These are phyloP conservation scores for Vannuccia rotundouncinata DNA, from an alignment of 2,888 invertebrate genomes.

Conservation along the genomic window DNA sequence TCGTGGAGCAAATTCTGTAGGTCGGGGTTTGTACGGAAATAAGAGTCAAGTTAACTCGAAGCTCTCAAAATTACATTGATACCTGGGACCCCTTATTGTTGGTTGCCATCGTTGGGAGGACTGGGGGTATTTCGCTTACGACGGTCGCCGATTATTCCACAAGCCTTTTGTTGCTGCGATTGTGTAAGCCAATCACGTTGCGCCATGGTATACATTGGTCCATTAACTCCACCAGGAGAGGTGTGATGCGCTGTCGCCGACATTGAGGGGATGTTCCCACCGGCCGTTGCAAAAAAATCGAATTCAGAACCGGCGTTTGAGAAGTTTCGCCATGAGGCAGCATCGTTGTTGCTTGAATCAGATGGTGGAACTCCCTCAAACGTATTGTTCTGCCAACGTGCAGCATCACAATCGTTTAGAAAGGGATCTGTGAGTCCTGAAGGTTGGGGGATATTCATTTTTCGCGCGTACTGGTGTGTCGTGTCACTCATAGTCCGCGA, in stretches of 20 bases:
- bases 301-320: slow-evolving; percentile 6
- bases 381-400: neutral
- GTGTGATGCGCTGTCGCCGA: neutral
- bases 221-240: neutral
- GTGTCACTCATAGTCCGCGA: slow-evolving; percentile 15
- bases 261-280: neutral
- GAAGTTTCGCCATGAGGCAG: neutral
- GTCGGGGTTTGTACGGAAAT: neutral
- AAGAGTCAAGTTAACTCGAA: neutral
- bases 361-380: neutral
- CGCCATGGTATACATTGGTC: neutral
- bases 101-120: neutral
- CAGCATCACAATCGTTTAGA: neutral
- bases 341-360: neutral
- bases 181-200: neutral
- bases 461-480: neutral
- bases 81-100: neutral
- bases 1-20: neutral
- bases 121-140: slow-evolving; percentile 16
- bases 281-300: slow-evolving; percentile 1
- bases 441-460: neutral
- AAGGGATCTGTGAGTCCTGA: neutral
- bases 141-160: slow-evolving; percentile 24
- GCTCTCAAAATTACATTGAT: neutral
- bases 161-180: neutral